phyloP scores from a whole-genome alignment of 2,113 vertebrate genomes.

The Istiophorus platypterus region DNA sequence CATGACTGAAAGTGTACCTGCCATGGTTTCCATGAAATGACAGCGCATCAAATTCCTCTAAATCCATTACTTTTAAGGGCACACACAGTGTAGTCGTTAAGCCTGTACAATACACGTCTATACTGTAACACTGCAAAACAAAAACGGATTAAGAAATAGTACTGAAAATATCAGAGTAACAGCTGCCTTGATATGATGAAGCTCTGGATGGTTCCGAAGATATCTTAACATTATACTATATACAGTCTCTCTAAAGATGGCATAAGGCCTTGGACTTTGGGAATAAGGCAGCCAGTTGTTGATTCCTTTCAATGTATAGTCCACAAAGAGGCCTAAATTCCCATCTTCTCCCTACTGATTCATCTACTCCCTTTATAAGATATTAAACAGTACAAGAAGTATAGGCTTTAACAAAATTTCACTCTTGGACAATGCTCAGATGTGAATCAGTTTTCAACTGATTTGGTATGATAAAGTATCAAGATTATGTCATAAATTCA shows the following conservation, averaged over 20 bases:
- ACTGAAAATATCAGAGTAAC: constrained; percentile 77
- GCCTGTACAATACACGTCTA: constrained; percentile 72
- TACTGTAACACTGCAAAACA: constrained; percentile 70
- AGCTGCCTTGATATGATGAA: constrained; percentile 82
- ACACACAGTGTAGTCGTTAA: constrained; percentile 70
- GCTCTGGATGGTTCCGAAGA: constrained; percentile 77
- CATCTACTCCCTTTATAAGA: constrained; percentile 77
- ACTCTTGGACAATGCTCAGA: constrained; percentile 76
- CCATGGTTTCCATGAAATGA: constrained; percentile 66
- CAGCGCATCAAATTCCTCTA: constrained; percentile 65
- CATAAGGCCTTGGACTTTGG: constrained; percentile 81
- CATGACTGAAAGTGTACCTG: constrained; percentile 68
- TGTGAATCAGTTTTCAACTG: constrained; percentile 76
- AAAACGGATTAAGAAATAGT: constrained; percentile 72
- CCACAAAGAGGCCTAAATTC: constrained; percentile 75
- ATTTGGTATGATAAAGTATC: constrained; percentile 82
- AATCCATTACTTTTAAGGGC: constrained; percentile 66
- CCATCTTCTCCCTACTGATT: constrained; percentile 70
- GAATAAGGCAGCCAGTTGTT: constrained; percentile 86
- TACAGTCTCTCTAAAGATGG: constrained; percentile 81
- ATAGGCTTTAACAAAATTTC: constrained; percentile 80
- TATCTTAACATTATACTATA: constrained; percentile 75
- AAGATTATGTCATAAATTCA: constrained; percentile 84
- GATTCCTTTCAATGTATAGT: constrained; percentile 75
- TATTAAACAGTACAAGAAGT: constrained; percentile 84